Conservation (phyloP, 1,140 invertebrate species). For the Drosophila bocki region DNA sequence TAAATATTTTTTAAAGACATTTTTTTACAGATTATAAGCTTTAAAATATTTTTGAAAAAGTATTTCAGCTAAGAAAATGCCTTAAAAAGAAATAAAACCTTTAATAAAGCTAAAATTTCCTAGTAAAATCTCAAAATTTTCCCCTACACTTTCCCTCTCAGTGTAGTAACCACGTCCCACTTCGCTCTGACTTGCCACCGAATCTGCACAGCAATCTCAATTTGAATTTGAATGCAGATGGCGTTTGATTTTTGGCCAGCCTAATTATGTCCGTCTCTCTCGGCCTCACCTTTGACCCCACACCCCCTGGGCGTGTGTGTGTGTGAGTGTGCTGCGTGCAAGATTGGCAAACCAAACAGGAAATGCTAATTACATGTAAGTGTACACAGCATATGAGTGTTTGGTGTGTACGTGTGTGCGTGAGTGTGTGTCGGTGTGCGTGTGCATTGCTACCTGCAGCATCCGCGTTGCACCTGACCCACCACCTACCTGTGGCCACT, state of each 20-base stretch:
- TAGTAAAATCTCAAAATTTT: not conserved
- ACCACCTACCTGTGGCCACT: not conserved
- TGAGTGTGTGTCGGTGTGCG: no score
- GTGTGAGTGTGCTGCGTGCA: constrained; percentile 39
- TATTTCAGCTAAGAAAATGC: not conserved
- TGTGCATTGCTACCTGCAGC: constrained; percentile 8
- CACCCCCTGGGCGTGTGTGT: not conserved
- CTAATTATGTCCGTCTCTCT: constrained; percentile 43
- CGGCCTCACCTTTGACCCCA: not conserved
- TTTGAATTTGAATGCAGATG: constrained; percentile 61
- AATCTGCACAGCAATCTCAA: constrained; percentile 40
- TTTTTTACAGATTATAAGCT: no score
- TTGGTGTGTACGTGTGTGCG: constrained; percentile 17
- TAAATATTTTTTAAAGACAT: not conserved
- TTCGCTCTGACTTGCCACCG: constrained; percentile 8
- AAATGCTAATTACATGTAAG: constrained; percentile 79
- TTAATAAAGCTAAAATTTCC: no score
- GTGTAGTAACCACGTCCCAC: not conserved
- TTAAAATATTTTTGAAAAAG: no score
- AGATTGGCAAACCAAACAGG: constrained; percentile 58
- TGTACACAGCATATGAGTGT: constrained; percentile 43
- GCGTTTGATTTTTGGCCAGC: constrained; percentile 69
- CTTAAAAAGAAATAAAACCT: no score
- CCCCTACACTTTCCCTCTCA: not conserved
- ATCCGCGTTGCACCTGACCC: not conserved